A percentile compares a stretch with the other conserved stretches of the same genome.
Evolutionary conservation across 2,888 invertebrate species (phyloP).

Genomic region (Frankliniella fusca): DNA sequence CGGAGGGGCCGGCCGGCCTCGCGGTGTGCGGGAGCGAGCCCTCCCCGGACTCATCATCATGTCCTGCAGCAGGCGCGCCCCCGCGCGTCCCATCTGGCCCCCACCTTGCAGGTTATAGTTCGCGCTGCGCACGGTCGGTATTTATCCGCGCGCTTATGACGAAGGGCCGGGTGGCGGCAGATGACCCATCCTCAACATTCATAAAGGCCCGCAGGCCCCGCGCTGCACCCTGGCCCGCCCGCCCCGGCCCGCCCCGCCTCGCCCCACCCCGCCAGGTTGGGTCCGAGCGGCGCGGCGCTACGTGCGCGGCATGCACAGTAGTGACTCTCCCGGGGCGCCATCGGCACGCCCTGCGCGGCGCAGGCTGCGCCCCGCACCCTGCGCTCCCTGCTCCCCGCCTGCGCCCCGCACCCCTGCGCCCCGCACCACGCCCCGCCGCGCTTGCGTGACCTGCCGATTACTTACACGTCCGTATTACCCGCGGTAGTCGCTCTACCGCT

Average conservation of each 20-base stretch:
- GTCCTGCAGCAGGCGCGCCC: too few species aligned
- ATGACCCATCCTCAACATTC: constrained; percentile 19
- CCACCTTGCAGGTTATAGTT: not conserved
- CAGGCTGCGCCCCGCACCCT: not conserved
- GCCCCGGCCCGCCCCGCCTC: too few species aligned
- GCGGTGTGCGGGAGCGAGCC: not conserved
- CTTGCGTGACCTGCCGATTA: not conserved
- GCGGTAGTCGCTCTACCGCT: too few species aligned
- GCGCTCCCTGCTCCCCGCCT: not conserved
- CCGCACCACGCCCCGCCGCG: not conserved
- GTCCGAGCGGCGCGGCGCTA: not conserved
- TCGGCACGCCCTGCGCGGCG: not conserved
- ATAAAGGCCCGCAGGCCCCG: not conserved
- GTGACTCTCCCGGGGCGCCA: not conserved
- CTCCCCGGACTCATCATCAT: not conserved
- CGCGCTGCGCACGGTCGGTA: not conserved
- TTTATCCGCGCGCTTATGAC: not conserved
- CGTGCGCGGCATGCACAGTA: not conserved
- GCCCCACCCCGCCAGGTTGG: not conserved
- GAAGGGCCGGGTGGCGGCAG: not conserved
- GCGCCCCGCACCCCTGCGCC: not conserved
- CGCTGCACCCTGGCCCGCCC: not conserved
- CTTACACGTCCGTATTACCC: not conserved
- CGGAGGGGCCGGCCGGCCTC: not conserved
- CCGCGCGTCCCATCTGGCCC: too few species aligned